Conservation (phyloP, 2,888 invertebrate species). For the Xiphydria camelus region DNA sequence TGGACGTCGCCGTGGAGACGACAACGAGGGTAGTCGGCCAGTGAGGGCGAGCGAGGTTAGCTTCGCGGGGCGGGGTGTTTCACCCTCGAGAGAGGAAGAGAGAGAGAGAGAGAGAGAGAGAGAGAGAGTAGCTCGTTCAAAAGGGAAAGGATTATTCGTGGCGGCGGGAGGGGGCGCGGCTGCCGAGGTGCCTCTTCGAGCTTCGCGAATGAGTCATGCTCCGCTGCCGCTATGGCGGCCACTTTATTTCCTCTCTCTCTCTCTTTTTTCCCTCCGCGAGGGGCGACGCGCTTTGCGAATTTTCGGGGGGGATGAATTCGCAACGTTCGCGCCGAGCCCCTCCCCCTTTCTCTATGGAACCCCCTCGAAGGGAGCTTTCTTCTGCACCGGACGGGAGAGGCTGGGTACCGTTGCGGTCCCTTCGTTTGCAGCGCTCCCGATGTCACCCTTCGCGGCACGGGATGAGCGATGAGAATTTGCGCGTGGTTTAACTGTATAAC, state of each 20-base stretch:
- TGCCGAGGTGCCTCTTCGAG: no score
- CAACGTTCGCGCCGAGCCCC: no score
- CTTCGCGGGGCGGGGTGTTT: neutral
- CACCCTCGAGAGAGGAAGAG: slow-evolving; percentile 3
- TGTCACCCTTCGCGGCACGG: no score
- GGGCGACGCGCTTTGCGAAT: slow-evolving; percentile 1
- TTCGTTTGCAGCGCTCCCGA: no score
- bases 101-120: slow-evolving; percentile 10
- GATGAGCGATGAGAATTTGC: no score
- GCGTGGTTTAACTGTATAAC: no score
- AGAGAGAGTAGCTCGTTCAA: neutral
- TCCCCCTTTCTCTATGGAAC: no score
- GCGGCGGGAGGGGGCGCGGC: no score
- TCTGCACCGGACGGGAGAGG: no score
- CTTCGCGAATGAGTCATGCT: slow-evolving; percentile 1
- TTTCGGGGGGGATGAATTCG: no score
- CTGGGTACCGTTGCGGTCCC: no score
- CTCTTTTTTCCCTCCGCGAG: neutral
- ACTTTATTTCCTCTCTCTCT: neutral
- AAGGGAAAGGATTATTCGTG: slow-evolving; percentile 2
- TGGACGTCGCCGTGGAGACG: neutral
- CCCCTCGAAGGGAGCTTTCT: no score
- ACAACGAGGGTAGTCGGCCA: slow-evolving; percentile 3
- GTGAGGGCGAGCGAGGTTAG: neutral
- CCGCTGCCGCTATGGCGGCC: slow-evolving; percentile 1